Evolutionary conservation across 2,888 invertebrate genomes (phyloP).

Genomic region (Caenorhabditis becei): DNA sequence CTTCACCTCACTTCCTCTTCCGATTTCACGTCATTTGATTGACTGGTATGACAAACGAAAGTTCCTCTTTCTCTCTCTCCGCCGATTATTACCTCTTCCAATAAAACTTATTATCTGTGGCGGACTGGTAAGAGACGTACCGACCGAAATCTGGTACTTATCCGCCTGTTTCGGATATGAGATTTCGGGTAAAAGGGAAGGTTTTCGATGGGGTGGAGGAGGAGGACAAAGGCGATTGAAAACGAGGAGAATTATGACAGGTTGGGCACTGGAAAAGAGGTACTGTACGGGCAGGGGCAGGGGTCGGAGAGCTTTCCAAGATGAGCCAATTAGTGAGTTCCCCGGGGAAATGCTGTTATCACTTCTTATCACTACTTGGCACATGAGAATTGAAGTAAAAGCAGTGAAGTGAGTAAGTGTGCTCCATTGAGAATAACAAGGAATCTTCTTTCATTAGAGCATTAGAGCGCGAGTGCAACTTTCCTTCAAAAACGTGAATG

Average conservation of each 20-base stretch:
- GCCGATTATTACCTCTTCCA: conserved; percentile 35
- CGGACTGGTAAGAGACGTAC: conserved; percentile 39
- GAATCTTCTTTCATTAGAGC: no score
- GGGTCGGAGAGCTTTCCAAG: background rate
- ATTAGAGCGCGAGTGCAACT: no score
- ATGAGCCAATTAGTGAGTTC: no score
- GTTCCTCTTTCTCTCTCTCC: no score
- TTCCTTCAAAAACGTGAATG: no score
- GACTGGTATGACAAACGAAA: conserved; percentile 4
- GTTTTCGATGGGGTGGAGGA: background rate
- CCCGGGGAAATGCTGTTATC: no score
- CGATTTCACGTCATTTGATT: no score
- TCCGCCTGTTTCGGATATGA: conserved; percentile 28
- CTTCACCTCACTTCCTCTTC: no score
- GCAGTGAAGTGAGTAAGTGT: no score
- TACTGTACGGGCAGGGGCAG: background rate
- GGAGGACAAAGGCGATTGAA: conserved; percentile 44
- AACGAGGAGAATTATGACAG: conserved; percentile 20
- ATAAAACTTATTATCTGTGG: conserved; percentile 48
- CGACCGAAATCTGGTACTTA: conserved; percentile 51
- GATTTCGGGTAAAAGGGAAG: conserved; percentile 14
- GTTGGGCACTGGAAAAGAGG: conserved; percentile 1
- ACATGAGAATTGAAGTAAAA: no score
- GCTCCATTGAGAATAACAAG: no score
- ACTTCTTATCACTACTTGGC: no score